Evolutionary conservation across 1,140 invertebrate genomes (phyloP), one percentile per base, ranked within the genome.

Genomic region (Megalopta genalis): DNA sequence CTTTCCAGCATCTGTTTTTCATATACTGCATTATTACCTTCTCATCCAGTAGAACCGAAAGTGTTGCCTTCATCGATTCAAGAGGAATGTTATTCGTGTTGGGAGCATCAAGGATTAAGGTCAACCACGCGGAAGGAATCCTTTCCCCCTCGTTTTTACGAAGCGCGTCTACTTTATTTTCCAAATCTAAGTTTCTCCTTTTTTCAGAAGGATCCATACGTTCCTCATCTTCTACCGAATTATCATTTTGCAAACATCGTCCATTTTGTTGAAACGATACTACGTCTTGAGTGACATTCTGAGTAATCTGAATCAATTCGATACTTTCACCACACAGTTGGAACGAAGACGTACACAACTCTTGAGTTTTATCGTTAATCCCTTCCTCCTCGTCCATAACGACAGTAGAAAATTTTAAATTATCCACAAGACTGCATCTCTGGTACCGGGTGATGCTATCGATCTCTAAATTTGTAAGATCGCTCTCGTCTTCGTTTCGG

Each of bases 91-190:
- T 54, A 12, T 83, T 63, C 0, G 54, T 9, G 42, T 63, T 57
- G 25, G 74, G 32, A 25, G 62, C 25, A 12, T 83, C 73, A 0
- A 77, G 6, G 23, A 46, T 80, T 14, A 80, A 86, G 12, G 37
- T 42, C 27, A 83, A 18, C 83, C 42, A 86, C 0, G 54, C 7
- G 1, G 71, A n/a, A 23, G 83, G 73, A 60, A 86, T 46, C 49
- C 39, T 25, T 63, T 52, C 16, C 16, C 8, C 6, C 54, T 57
- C 16, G 49, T 21, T 52, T 21, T 14, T 46, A 10, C 10, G 10
- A 46, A 46, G 10, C 14, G 10, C 14, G 12, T 46, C 42, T 4
- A 21, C 5, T 27, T 21, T 7, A 1, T 18, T 66, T 49, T 14
- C 9, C 37, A 8, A 52, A n/a, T 57, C 21, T 1, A 57, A 5